These are phyloP conservation scores for Catharus ustulatus DNA, from an alignment of 2,797 vertebrate species.

Conservation along the genomic window DNA sequence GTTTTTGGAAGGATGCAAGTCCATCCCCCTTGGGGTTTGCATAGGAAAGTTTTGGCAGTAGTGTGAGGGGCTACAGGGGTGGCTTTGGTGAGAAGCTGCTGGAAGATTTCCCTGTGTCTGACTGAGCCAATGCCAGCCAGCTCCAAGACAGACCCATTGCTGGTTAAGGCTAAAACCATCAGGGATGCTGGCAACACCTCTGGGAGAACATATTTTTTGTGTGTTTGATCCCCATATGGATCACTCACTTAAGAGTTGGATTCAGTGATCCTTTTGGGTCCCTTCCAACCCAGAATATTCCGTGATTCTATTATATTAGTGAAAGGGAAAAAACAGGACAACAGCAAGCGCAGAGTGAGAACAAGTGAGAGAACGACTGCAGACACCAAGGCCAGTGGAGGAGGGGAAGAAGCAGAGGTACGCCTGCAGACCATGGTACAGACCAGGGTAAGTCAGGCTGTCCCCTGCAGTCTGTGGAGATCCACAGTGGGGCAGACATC, in stretches of 20 bases:
- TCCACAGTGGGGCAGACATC: neutral
- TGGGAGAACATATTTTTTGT: neutral
- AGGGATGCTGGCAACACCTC: neutral
- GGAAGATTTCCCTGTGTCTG: neutral
- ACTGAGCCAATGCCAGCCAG: neutral
- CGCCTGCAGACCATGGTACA: neutral
- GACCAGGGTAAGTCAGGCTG: too few species aligned
- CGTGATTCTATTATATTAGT: neutral
- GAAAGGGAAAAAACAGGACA: neutral
- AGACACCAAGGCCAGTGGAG: neutral
- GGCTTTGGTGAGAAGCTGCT: rapidly evolving
- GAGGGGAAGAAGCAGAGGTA: neutral
- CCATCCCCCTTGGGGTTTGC: neutral
- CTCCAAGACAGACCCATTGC: neutral
- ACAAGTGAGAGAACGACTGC: neutral
- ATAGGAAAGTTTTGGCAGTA: neutral
- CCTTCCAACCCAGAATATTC: neutral
- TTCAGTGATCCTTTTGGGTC: rapidly evolving
- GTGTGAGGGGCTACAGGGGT: neutral
- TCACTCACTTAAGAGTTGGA: neutral
- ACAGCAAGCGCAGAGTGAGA: neutral
- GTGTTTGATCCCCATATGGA: neutral
- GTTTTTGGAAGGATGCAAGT: neutral
- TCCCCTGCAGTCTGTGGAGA: neutral
- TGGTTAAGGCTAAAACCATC: neutral